Evolutionary conservation across 2,888 invertebrate species (phyloP).

Genomic region (Orthosia gothica): DNA sequence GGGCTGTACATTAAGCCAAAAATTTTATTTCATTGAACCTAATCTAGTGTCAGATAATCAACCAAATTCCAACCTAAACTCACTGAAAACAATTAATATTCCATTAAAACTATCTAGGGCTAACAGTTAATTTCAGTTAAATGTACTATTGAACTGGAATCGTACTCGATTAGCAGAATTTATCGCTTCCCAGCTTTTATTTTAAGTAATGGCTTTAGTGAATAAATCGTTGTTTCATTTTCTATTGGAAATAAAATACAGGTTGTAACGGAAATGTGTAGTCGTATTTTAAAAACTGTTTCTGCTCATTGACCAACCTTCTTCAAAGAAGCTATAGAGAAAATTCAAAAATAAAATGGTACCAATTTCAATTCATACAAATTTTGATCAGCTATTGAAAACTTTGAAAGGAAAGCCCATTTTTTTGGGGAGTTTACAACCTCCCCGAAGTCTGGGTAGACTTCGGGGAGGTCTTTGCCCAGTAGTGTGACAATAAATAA

Average conservation of each 20-base stretch:
- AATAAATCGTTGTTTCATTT: background rate
- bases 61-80: background rate
- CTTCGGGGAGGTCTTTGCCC: too few species aligned
- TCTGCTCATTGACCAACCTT: too few species aligned
- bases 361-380: too few species aligned
- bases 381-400: too few species aligned
- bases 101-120: background rate
- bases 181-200: background rate
- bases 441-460: too few species aligned
- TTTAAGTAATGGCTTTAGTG: background rate
- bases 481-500: too few species aligned
- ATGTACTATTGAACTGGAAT: conserved; percentile 7
- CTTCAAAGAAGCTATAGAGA: too few species aligned
- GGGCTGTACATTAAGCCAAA: background rate
- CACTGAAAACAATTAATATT: conserved; percentile 1
- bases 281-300: too few species aligned
- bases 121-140: background rate
- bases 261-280: too few species aligned
- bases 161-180: conserved; percentile 10
- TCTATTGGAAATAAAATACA: background rate
- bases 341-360: too few species aligned
- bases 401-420: too few species aligned
- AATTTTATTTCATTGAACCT: background rate
- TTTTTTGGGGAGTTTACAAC: too few species aligned
- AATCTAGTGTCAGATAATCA: background rate